phyloP scores from a whole-genome alignment of 1,140 invertebrate genomes.

The Ylistrum balloti region DNA sequence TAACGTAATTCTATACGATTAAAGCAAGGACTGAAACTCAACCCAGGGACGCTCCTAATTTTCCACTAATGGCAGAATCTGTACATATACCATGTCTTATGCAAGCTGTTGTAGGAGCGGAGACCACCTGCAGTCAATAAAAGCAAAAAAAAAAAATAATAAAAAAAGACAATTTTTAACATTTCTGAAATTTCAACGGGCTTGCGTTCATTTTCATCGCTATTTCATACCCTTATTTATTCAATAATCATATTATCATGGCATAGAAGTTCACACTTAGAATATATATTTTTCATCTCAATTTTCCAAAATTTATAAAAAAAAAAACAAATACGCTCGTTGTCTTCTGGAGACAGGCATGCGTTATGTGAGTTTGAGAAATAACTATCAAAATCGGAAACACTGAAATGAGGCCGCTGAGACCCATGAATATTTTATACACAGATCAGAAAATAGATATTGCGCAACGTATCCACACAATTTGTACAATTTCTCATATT shows the following conservation, averaged over 20 bases:
- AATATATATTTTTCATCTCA: not conserved
- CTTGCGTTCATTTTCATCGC: not conserved
- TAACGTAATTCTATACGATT: too few species aligned
- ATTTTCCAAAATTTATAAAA: not conserved
- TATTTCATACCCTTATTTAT: not conserved
- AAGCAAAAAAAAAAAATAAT: too few species aligned
- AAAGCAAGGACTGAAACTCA: too few species aligned
- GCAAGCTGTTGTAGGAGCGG: too few species aligned
- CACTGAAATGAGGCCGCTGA: not conserved
- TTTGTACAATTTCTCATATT: not conserved
- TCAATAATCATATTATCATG: not conserved
- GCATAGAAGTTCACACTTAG: not conserved
- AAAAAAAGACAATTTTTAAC: too few species aligned
- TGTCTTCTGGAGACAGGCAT: not conserved
- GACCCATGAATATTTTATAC: slow-evolving; percentile 6
- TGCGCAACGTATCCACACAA: not conserved
- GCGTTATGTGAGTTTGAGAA: not conserved
- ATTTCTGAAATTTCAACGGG: too few species aligned
- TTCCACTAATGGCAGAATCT: too few species aligned
- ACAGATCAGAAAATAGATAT: slow-evolving; percentile 10
- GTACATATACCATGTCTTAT: too few species aligned
- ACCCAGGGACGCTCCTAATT: too few species aligned
- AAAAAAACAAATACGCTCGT: not conserved
- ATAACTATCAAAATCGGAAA: not conserved
- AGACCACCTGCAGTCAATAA: too few species aligned